Conservation (phyloP, 2,888 invertebrate species). For the Chelonus formosanus region DNA sequence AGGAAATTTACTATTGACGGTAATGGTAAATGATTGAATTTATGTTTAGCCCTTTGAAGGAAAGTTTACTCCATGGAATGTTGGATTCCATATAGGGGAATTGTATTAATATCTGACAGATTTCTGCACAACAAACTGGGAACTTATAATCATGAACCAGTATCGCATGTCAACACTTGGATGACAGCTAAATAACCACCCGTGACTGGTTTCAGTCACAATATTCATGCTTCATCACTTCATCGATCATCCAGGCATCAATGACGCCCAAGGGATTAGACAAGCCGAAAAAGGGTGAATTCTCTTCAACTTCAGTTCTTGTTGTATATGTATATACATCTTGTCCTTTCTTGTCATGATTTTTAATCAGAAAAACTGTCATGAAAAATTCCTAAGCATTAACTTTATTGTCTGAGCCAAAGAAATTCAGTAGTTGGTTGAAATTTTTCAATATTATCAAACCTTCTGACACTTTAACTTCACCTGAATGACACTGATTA, state of each 20-base stretch:
- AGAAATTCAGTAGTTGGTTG: no score
- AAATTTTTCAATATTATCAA: no score
- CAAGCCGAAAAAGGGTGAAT: conserved; percentile 24
- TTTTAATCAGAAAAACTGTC: conserved; percentile 3
- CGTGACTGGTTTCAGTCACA: conserved; percentile 33
- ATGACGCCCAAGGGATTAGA: conserved; percentile 37
- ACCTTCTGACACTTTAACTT: no score
- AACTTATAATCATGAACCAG: conserved; percentile 10
- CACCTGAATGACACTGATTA: no score
- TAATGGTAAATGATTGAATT: not conserved
- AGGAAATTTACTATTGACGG: not conserved
- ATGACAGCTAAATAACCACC: conserved; percentile 36
- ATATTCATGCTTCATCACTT: conserved; percentile 41
- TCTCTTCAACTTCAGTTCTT: not conserved
- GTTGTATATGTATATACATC: conserved; percentile 1
- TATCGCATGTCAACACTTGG: conserved; percentile 32
- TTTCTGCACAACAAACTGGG: conserved; percentile 3
- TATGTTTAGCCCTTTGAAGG: not conserved
- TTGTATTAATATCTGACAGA: conserved; percentile 4
- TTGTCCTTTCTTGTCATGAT: conserved; percentile 12
- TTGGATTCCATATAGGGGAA: not conserved
- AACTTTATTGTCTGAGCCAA: no score
- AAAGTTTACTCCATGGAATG: not conserved
- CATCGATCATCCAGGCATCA: conserved; percentile 41
- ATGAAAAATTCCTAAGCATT: not conserved